phyloP scores from a whole-genome alignment of 2,113 vertebrate genomes.

The Megaleporinus macrocephalus region DNA sequence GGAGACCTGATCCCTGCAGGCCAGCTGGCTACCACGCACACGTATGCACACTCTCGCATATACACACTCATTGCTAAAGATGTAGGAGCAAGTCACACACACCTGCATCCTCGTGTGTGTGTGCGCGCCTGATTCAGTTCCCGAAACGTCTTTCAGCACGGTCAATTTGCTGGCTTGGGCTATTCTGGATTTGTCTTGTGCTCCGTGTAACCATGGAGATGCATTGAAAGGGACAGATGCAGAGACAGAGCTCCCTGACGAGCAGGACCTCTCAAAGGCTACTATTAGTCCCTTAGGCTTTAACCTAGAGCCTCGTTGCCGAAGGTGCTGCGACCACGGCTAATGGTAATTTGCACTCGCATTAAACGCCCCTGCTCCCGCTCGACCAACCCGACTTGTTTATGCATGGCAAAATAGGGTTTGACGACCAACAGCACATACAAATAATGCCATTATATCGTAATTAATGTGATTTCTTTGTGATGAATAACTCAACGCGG shows the following conservation, averaged over 20 bases:
- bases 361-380: neutral
- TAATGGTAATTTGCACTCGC: slow-evolving; percentile 36
- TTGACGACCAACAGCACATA: slow-evolving; percentile 16
- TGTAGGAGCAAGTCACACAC: neutral
- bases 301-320: slow-evolving; percentile 28
- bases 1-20: slow-evolving; percentile 33
- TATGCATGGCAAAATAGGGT: slow-evolving; percentile 35
- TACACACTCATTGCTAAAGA: slow-evolving; percentile 25
- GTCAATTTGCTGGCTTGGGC: slow-evolving; percentile 5
- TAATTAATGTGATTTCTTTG: slow-evolving; percentile 20
- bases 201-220: slow-evolving; percentile 3
- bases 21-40: slow-evolving; percentile 24
- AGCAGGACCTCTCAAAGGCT: slow-evolving; percentile 22
- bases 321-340: slow-evolving; percentile 17
- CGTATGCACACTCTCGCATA: slow-evolving; percentile 2
- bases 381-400: slow-evolving; percentile 8
- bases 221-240: slow-evolving; percentile 16
- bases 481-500: neutral
- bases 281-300: slow-evolving; percentile 26
- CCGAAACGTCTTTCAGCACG: neutral
- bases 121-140: neutral
- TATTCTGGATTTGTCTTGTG: slow-evolving; percentile 22
- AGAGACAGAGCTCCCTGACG: slow-evolving; percentile 37
- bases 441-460: slow-evolving; percentile 32
- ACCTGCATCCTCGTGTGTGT: neutral